A percentile compares a stretch with the other conserved stretches of the same genome.
Evolutionary conservation across 2,797 vertebrate species (phyloP).

Genomic region (Sebastes cheni): DNA sequence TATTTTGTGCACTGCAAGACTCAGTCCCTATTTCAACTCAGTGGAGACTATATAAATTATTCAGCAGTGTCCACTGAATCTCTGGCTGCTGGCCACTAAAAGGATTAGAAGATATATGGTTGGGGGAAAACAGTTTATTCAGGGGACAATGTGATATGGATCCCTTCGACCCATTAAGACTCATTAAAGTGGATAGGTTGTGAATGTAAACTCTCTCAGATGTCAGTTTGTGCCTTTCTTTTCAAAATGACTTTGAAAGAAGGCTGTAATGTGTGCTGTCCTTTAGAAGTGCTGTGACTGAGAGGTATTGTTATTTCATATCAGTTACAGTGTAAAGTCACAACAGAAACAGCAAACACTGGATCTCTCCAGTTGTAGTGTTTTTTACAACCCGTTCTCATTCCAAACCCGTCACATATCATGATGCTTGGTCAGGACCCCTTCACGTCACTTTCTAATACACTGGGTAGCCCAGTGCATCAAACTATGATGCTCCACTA

Average conservation of each 20-base stretch:
- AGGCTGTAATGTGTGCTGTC: background rate
- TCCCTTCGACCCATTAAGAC: conserved; percentile 55
- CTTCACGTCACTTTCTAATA: background rate
- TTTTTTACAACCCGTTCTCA: background rate
- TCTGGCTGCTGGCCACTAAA: conserved; percentile 58
- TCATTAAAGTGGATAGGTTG: conserved; percentile 48
- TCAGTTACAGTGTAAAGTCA: background rate
- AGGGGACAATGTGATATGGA: conserved; percentile 58
- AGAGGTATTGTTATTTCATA: background rate
- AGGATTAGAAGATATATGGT: conserved; percentile 67
- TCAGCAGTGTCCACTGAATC: conserved; percentile 52
- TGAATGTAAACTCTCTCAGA: conserved; percentile 21
- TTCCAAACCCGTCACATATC: background rate
- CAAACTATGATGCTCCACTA: background rate
- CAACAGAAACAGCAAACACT: background rate
- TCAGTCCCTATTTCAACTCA: conserved; percentile 41
- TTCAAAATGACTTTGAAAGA: conserved; percentile 12
- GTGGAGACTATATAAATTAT: conserved; percentile 60
- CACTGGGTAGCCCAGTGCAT: background rate
- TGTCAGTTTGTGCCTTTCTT: conserved; percentile 6
- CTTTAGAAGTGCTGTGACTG: background rate
- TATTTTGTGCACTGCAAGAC: conserved; percentile 57
- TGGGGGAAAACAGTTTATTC: conserved; percentile 50
- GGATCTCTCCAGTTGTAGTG: background rate
- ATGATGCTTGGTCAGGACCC: fast-evolving